Evolutionary conservation across 35 echinoderm and acorn worm genomes (phyloP).

Genomic region (Stichopus chloronotus): DNA sequence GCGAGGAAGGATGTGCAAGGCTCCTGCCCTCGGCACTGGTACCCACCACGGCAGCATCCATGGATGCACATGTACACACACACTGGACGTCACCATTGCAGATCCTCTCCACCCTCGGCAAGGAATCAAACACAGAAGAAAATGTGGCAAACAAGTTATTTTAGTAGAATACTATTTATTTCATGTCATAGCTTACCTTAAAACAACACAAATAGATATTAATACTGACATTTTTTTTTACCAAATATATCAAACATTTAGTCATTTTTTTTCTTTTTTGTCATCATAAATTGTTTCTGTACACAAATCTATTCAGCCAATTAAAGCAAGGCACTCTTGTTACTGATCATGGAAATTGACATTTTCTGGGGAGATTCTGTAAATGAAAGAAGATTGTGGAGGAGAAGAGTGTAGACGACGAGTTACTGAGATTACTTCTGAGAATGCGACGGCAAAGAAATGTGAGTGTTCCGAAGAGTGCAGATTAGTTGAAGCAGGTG

Average conservation of each 20-base stretch:
- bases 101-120: too few species aligned
- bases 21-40: too few species aligned
- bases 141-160: neutral
- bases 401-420: neutral
- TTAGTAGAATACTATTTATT: conserved; percentile 51
- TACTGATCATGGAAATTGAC: neutral
- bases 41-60: too few species aligned
- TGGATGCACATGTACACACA: too few species aligned
- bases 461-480: neutral
- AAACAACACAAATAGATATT: conserved; percentile 54
- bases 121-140: too few species aligned
- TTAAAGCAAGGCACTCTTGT: conserved; percentile 23
- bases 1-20: too few species aligned
- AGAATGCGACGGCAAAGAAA: neutral
- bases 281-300: conserved; percentile 43
- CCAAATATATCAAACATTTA: conserved; percentile 43
- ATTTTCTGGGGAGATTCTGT: neutral
- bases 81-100: too few species aligned
- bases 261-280: neutral
- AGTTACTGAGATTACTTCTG: neutral
- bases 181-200: conserved; percentile 38
- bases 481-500: neutral
- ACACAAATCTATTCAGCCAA: conserved; percentile 44
- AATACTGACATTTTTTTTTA: conserved; percentile 27
- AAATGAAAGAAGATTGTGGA: neutral